Evolutionary conservation across 2,113 vertebrate genomes (phyloP), one percentile per base, ranked within the genome.

Genomic region (Mus pahari): DNA sequence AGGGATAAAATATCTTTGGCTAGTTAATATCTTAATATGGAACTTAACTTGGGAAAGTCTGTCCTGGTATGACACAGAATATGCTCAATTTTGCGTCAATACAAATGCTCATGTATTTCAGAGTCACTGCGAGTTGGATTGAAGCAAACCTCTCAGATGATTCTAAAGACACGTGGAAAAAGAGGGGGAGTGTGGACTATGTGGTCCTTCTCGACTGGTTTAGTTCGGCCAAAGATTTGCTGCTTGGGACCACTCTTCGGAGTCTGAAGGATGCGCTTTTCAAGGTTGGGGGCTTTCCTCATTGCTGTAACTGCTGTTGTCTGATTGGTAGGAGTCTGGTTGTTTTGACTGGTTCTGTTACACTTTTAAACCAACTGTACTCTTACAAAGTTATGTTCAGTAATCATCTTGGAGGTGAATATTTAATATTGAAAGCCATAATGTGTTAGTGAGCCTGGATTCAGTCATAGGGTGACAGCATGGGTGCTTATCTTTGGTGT

Each of bases 241-340:
- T 96, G 68, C 96, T 99, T 78, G 99, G 99, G 92, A 99, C 99
- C 95, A 99, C 99, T 66, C 98, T 99, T n/a, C 99, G 98, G 97
- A 99, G 99, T 97, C 99, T 99, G 97, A 99, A 99, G 98, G 99
- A 99, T 94, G 99, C 99, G 0, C 99, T 99, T 95, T 99, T 97
- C 97, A 99, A 99, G 99, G 99, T 99, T 94, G 96, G 98, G 98
- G 75, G 89, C 82, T 96, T 96, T 96, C 12, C 14, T 24, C 5
- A 79, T 84, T 92, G 92, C 82, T 78, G 0, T 90, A 84, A 94
- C 74, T 91, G 22, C 91, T 82, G 70, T 45, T 3, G 31, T 95
- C 33, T 77, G 75, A 12, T 60, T 96, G 89, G 95, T 91, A 64
- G 95, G 60, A 82, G 31, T 68, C 36, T 94, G 45, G 70, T 39